Conservation (phyloP, 2,113 vertebrate genomes). For the Tympanuchus pallidicinctus region DNA sequence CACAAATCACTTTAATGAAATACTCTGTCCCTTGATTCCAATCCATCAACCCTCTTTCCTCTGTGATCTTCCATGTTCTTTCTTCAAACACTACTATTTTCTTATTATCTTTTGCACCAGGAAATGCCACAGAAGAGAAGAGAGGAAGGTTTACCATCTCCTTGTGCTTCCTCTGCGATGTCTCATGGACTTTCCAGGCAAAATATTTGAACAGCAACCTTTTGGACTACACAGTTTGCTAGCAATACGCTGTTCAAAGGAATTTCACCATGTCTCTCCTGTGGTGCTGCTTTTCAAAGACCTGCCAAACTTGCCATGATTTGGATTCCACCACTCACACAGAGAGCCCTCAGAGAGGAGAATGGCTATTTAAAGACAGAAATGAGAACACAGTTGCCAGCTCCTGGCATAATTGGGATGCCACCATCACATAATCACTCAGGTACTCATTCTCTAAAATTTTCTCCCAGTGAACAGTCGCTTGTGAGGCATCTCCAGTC, state of each 20-base stretch:
- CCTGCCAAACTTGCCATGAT: not conserved
- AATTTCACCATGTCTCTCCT: not conserved
- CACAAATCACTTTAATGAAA: not conserved
- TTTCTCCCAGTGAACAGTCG: not conserved
- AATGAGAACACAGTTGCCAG: not conserved
- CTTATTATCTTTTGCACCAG: not conserved
- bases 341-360: not conserved
- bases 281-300: not conserved
- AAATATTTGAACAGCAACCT: not conserved
- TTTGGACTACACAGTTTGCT: not conserved
- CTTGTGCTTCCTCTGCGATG: not conserved
- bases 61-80: not conserved
- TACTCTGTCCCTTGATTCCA: not conserved
- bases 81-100: not conserved
- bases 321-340: not conserved
- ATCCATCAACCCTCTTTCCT: not conserved
- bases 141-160: not conserved
- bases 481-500: not conserved
- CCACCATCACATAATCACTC: not conserved
- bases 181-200: not conserved
- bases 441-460: not conserved
- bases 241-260: not conserved
- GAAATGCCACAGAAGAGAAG: not conserved
- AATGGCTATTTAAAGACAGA: not conserved
- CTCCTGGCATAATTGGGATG: not conserved